Evolutionary conservation across 2,797 vertebrate species (phyloP).

Genomic region (Lycodopsis pacificus): DNA sequence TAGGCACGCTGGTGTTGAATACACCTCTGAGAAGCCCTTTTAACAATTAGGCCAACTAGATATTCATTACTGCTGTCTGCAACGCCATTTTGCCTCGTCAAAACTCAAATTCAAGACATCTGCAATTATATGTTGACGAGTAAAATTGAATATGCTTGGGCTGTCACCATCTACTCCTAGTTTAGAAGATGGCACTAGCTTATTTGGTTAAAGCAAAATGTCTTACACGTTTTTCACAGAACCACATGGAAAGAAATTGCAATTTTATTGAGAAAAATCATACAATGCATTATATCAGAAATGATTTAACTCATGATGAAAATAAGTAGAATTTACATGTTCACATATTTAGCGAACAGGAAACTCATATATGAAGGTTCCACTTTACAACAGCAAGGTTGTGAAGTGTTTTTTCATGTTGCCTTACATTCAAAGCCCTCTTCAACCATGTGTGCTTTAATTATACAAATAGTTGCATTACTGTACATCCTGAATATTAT

Average conservation of each 20-base stretch:
- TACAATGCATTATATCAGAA: not conserved
- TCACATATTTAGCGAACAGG: not conserved
- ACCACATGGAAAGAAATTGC: not conserved
- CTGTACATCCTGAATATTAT: not conserved
- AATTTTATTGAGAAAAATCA: conserved; percentile 14
- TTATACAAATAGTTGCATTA: conserved; percentile 18
- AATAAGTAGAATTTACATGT: not conserved
- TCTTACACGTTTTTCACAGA: not conserved
- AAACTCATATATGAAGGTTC: not conserved
- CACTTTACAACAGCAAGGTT: conserved; percentile 3
- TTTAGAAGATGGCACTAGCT: not conserved
- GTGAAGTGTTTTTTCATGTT: not conserved
- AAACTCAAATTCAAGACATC: not conserved
- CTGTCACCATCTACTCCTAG: not conserved
- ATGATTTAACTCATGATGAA: not conserved
- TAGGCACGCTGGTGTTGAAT: not conserved
- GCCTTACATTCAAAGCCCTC: not conserved
- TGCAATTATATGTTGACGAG: not conserved
- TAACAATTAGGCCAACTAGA: not conserved
- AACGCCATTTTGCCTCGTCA: too few relatives aligned
- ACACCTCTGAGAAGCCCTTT: not conserved
- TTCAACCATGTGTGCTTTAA: not conserved
- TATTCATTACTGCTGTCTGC: not conserved
- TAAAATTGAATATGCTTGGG: not conserved
- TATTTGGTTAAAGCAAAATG: not conserved